Evolutionary conservation across 2,113 vertebrate genomes (phyloP).

Genomic region (Turnix velox): DNA sequence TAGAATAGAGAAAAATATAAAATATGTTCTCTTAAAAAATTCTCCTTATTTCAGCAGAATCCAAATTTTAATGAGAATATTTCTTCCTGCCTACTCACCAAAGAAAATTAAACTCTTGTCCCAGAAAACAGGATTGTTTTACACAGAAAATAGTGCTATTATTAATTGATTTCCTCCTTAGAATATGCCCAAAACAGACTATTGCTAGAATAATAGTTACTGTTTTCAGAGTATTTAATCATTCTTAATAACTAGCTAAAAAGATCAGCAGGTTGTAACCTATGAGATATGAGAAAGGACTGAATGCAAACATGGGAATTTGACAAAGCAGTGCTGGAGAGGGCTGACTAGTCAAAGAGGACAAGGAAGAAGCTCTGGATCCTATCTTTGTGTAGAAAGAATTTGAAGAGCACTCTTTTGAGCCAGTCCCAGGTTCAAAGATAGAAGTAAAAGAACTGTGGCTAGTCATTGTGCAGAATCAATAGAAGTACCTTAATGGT

Average conservation of each 20-base stretch:
- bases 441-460: background rate
- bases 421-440: background rate
- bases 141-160: background rate
- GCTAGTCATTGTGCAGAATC: background rate
- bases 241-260: background rate
- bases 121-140: background rate
- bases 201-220: background rate
- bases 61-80: background rate
- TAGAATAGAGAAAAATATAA: background rate
- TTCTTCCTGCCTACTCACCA: background rate
- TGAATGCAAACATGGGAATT: background rate
- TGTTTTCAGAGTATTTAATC: background rate
- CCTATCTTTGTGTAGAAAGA: background rate
- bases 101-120: background rate
- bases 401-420: background rate
- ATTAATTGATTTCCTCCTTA: background rate
- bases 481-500: background rate
- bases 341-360: background rate
- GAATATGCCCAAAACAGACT: background rate
- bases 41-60: background rate
- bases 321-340: background rate
- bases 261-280: background rate
- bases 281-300: background rate
- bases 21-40: background rate
- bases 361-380: background rate